Evolutionary conservation across 2,113 vertebrate species (phyloP).

Genomic region (Aramus guarauna): DNA sequence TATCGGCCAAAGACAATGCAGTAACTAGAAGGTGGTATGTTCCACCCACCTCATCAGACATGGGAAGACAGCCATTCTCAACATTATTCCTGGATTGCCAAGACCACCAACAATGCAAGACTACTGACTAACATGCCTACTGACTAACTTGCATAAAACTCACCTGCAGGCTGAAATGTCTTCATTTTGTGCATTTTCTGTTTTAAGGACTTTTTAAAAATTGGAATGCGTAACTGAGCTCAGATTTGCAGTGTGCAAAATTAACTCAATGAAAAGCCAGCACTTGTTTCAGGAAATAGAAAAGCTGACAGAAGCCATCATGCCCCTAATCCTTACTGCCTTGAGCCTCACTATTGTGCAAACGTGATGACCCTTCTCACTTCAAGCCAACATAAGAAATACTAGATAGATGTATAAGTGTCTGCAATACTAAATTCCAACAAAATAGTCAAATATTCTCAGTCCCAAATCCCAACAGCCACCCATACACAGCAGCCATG

Average conservation of each 20-base stretch:
- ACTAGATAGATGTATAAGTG: neutral
- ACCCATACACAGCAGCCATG: neutral
- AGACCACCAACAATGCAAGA: neutral
- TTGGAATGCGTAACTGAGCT: neutral
- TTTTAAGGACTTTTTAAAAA: neutral
- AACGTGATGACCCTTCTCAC: neutral
- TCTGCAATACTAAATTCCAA: neutral
- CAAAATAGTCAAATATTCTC: neutral
- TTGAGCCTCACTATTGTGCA: neutral
- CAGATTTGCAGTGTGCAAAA: neutral
- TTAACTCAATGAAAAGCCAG: neutral
- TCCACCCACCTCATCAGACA: neutral
- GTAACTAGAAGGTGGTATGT: neutral
- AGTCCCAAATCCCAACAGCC: neutral
- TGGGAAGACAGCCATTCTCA: neutral
- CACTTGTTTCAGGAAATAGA: neutral
- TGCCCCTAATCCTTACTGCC: neutral
- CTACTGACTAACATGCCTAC: neutral
- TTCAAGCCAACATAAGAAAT: neutral
- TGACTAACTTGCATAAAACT: neutral
- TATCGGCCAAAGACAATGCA: neutral
- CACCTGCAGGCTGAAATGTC: neutral
- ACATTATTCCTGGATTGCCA: neutral
- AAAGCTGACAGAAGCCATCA: conserved; percentile 1
- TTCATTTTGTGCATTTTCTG: neutral